Base-by-base conservation (phyloP, 1,140 invertebrate species). In the Drosophila paulistorum region DNA sequence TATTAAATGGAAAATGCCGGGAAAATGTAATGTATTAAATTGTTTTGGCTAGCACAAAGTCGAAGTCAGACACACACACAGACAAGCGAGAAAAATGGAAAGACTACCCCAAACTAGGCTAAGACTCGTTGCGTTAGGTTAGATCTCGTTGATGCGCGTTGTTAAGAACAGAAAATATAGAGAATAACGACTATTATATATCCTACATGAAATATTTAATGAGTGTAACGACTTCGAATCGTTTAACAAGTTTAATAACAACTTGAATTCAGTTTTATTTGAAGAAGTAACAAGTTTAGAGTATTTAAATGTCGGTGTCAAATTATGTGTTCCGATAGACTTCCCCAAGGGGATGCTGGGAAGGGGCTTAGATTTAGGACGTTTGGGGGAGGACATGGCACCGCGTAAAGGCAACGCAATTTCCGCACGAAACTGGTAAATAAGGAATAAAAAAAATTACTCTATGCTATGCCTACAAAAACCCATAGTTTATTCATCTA, bases 1-100 rank as follows among this genome's bases (percentile, higher is more conserved):
- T 65, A 68, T 54, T 60, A 62, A 77, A 87, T 83, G 79, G 70
- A 60, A 77, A 89, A 83, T 73, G 82, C 79, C 82, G 67, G 75
- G 64, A 65, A 68, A 67, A 80, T 87, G 83, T 87, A 86, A 86
- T 87, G 73, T 87, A 87, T 87, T 86, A 89, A 86, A 86, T 87
- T 86, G 82, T 86, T 86, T 85, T 84, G 79, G 65, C 65, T 68
- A 63, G 61, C 68, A 63, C 72, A 63, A 66, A 68, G 68, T 14
- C 45, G 45, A 68, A 39, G 33, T 54, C 39, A 57, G 45, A 11
- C 11, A 5, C 37, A 13, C 23, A 11, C n/a, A 35, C 13, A 13
- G 59, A 58, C 7, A 10, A 39, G 23, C 9, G 26, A 3, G 14
- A 45, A 58, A 45, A 64, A 63, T 60, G 48, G 57, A 23, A 30